Base-by-base conservation (phyloP, 30 jellyfish, hydroid and myxozoan genomes). In the Cassiopea andromeda region DNA sequence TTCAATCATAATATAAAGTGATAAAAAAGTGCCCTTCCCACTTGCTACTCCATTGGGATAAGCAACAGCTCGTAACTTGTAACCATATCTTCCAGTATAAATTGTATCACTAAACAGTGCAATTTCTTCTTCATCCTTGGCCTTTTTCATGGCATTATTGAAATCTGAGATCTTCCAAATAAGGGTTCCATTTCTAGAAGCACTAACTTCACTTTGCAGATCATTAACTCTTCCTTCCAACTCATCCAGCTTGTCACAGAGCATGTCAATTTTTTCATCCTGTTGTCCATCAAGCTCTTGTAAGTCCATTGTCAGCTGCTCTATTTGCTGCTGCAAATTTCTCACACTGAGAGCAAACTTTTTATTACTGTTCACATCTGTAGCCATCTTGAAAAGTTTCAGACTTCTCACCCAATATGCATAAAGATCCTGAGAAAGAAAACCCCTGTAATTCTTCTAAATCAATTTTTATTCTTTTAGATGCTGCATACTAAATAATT, bases 21-120 rank as follows among this genome's bases (percentile, higher is more conserved):
- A 93, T 45, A 93, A 69, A 78, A 73, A 92, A 7, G 96, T 87
- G 27, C 85, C 91, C 67, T 77, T 79, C 13, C 98, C 98, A 76
- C 96, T 87, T 50, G 97, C 96, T 18, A 83, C 78, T 46, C 98
- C 98, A 67, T 87, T 68, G 2, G 91, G 94, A 69, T 93, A 93
- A 3, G 90, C 87, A 15, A 87, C 88, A 13, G 92, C 94, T 6
- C 93, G 91, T 57, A 93, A 69, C 67, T 87, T 93, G 59, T 93
- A 93, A 10, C 98, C 98, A 83, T 93, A 86, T 59, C 13, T 58
- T 7, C 98, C 98, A 64, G 98, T 93, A 74, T 87, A 93, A n/a
- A 93, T 83, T 77, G 77, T 59, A 59, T 82, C 84, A 76, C 98
- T 93, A 61, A 82, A 81, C 44, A 82, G 38, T 44, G 94, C 91